phyloP scores from a whole-genome alignment of 2,797 vertebrate species.

The Callimico goeldii region DNA sequence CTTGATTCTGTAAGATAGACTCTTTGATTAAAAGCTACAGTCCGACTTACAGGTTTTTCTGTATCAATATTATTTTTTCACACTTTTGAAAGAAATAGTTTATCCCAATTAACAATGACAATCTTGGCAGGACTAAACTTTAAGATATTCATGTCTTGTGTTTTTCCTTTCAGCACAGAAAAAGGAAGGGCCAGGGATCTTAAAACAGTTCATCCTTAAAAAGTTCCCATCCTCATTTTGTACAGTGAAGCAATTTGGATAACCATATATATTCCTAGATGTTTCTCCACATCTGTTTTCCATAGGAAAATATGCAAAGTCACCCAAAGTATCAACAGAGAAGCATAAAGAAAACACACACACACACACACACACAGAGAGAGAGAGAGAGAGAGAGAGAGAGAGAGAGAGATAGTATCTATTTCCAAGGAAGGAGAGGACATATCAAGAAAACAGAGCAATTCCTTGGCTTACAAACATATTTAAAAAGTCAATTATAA shows the following conservation, averaged over 20 bases:
- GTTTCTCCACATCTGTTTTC: background rate
- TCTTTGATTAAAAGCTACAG: background rate
- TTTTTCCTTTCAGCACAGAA: background rate
- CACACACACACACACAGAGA: too few relatives aligned
- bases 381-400: too few relatives aligned
- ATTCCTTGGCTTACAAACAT: background rate
- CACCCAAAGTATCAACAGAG: background rate
- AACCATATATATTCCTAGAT: background rate
- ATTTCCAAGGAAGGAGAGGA: background rate
- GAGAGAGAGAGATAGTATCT: background rate
- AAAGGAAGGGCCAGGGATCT: background rate
- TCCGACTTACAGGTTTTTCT: background rate
- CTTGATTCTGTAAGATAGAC: background rate
- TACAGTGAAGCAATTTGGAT: background rate
- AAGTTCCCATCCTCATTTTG: background rate
- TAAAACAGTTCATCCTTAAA: background rate
- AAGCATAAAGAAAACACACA: background rate
- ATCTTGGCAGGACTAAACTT: background rate
- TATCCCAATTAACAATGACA: background rate
- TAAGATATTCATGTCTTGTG: background rate
- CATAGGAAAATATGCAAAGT: background rate
- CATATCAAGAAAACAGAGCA: background rate
- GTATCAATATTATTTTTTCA: background rate
- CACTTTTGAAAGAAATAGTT: background rate
- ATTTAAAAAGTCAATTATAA: background rate